A percentile compares a stretch with the other conserved stretches of the same genome.
phyloP scores from a whole-genome alignment of 2,888 invertebrate genomes.

The Tanytarsus gracilentus region DNA sequence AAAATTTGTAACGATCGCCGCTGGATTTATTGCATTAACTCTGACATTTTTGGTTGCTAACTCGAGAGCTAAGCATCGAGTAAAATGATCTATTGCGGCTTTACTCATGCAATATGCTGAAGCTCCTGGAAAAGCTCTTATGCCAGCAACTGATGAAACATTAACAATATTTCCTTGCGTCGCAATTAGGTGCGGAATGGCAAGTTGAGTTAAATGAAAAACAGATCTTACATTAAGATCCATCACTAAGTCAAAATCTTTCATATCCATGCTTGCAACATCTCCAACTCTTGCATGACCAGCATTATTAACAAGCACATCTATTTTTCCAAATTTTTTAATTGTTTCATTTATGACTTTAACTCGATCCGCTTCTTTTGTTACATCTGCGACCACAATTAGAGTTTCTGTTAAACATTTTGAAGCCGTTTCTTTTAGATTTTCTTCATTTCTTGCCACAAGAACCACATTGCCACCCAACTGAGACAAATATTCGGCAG shows the following conservation, averaged over 20 bases:
- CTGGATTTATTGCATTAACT: slow-evolving; percentile 87
- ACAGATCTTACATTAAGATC: slow-evolving; percentile 73
- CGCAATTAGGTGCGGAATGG: slow-evolving; percentile 70
- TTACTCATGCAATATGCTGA: slow-evolving; percentile 89
- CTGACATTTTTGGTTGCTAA: slow-evolving; percentile 68
- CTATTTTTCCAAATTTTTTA: slow-evolving; percentile 56
- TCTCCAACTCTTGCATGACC: slow-evolving; percentile 71
- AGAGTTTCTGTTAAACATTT: slow-evolving; percentile 49
- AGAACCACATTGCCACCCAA: slow-evolving; percentile 50
- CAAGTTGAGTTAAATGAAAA: slow-evolving; percentile 71
- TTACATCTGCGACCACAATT: slow-evolving; percentile 55
- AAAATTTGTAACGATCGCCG: slow-evolving; percentile 80
- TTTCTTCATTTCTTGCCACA: slow-evolving; percentile 51
- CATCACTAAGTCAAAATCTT: slow-evolving; percentile 79
- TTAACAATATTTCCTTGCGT: slow-evolving; percentile 82
- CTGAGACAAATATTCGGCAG: slow-evolving; percentile 54
- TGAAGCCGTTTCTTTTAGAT: slow-evolving; percentile 44
- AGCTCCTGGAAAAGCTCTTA: slow-evolving; percentile 80
- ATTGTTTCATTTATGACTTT: slow-evolving; percentile 58
- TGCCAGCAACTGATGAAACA: slow-evolving; percentile 84
- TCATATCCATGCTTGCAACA: slow-evolving; percentile 72
- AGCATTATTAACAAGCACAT: slow-evolving; percentile 79
- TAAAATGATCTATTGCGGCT: slow-evolving; percentile 88
- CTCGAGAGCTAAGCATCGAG: slow-evolving; percentile 79
- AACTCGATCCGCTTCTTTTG: slow-evolving; percentile 57